Conservation (phyloP, 2,888 invertebrate species). For the Apamea anceps region DNA sequence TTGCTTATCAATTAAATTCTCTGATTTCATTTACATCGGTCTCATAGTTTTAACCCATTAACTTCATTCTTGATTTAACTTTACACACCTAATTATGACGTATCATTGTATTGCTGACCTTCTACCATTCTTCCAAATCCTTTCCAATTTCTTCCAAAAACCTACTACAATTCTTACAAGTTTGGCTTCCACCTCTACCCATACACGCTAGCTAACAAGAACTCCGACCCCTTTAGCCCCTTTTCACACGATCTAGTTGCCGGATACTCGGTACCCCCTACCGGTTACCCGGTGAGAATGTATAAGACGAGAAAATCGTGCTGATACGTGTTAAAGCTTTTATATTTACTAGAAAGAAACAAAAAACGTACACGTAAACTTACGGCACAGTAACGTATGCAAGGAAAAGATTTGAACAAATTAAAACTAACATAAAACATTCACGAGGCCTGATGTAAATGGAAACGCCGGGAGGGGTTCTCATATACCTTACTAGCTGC, state of each 20-base stretch:
- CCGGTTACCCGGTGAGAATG: background rate
- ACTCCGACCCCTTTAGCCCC: background rate
- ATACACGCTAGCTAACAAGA: background rate
- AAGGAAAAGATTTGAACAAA: background rate
- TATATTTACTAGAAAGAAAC: background rate
- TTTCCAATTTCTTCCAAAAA: background rate
- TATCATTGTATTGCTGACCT: background rate
- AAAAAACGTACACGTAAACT: background rate
- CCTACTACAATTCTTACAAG: background rate
- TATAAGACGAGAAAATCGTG: background rate
- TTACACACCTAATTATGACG: background rate
- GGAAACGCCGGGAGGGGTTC: background rate
- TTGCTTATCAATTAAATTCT: no score
- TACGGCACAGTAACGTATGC: background rate
- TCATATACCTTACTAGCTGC: no score
- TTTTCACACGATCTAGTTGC: background rate
- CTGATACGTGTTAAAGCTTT: background rate
- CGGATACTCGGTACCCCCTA: constrained; percentile 10
- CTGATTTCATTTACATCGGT: no score
- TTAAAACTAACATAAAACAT: background rate
- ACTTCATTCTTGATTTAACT: background rate
- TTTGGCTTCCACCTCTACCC: constrained; percentile 1
- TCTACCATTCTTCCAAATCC: background rate
- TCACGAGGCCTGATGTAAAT: background rate
- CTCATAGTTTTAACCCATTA: background rate